phyloP scores from a whole-genome alignment of 2,113 vertebrate species.

The Ictidomys tridecemlineatus region DNA sequence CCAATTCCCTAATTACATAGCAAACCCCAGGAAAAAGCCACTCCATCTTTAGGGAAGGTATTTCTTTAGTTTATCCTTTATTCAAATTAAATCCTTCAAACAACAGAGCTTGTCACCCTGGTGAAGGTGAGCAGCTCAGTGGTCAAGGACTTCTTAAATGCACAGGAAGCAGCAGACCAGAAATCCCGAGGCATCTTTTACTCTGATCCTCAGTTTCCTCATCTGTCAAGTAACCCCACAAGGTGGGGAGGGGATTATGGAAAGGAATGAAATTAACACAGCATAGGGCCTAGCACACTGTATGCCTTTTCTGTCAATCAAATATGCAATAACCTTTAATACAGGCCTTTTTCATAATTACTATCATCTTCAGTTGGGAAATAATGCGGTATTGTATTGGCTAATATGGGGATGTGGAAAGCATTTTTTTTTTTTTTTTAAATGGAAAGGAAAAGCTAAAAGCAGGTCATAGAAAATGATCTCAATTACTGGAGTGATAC shows the following conservation, averaged over 20 bases:
- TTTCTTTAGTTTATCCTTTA: constrained; percentile 61
- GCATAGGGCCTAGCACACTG: not conserved
- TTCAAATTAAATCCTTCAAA: constrained; percentile 68
- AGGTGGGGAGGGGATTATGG: not conserved
- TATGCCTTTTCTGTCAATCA: constrained; percentile 18
- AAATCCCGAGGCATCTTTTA: not conserved
- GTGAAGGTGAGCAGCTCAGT: not conserved
- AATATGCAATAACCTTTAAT: constrained; percentile 33
- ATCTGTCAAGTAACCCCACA: not conserved
- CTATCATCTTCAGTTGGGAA: constrained; percentile 47
- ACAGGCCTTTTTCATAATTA: constrained; percentile 50
- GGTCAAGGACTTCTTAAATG: not conserved
- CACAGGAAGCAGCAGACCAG: not conserved
- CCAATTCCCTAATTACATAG: constrained; percentile 66
- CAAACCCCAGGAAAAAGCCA: constrained; percentile 13
- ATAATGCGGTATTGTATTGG: constrained; percentile 20
- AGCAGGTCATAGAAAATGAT: constrained; percentile 61
- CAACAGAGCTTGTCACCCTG: not conserved
- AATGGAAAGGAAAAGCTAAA: constrained; percentile 17
- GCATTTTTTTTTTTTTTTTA: constrained; percentile 6
- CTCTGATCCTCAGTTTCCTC: constrained; percentile 10
- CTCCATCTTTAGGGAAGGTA: constrained; percentile 18
- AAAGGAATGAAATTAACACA: not conserved
- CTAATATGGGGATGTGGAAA: constrained; percentile 3
- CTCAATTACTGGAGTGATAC: constrained; percentile 44